phyloP scores from a whole-genome alignment of 2,888 invertebrate species.

The Euproctis similis region DNA sequence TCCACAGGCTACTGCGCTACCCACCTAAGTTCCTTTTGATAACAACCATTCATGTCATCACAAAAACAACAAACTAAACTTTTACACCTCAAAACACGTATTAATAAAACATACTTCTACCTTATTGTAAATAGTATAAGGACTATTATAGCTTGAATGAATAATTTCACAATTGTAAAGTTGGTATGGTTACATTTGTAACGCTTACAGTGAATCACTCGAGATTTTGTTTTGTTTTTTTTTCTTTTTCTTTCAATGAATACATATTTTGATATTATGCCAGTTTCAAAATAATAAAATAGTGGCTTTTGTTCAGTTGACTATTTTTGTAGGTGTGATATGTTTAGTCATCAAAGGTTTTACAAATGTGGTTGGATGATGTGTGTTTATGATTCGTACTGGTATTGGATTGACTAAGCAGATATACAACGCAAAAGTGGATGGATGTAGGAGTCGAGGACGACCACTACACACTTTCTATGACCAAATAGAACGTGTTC shows the following conservation, averaged over 20 bases:
- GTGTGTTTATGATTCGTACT: too few species aligned
- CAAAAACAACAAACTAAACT: slow-evolving; percentile 15
- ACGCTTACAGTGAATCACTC: slow-evolving; percentile 60
- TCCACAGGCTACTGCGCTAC: slow-evolving; percentile 63
- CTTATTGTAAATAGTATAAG: slow-evolving; percentile 24
- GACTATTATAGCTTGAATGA: slow-evolving; percentile 11
- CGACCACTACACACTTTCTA: too few species aligned
- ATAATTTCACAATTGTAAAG: slow-evolving; percentile 1
- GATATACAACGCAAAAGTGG: too few species aligned
- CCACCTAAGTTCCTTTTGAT: slow-evolving; percentile 31
- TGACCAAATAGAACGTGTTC: too few species aligned
- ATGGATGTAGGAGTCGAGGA: too few species aligned
- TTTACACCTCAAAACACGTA: neutral
- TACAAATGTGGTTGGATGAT: too few species aligned
- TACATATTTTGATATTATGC: slow-evolving; percentile 64
- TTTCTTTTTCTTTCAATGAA: slow-evolving; percentile 46
- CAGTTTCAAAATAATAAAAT: slow-evolving; percentile 47
- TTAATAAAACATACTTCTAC: slow-evolving; percentile 21
- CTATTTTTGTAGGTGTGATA: slow-evolving; percentile 23
- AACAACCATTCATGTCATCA: slow-evolving; percentile 44
- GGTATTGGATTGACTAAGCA: too few species aligned
- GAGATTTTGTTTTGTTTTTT: slow-evolving; percentile 32
- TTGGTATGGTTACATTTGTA: slow-evolving; percentile 22
- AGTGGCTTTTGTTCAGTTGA: slow-evolving; percentile 40
- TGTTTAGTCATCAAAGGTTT: neutral